Base-by-base conservation (phyloP, 2,888 invertebrate genomes). In the Neuroscelio doddi region DNA sequence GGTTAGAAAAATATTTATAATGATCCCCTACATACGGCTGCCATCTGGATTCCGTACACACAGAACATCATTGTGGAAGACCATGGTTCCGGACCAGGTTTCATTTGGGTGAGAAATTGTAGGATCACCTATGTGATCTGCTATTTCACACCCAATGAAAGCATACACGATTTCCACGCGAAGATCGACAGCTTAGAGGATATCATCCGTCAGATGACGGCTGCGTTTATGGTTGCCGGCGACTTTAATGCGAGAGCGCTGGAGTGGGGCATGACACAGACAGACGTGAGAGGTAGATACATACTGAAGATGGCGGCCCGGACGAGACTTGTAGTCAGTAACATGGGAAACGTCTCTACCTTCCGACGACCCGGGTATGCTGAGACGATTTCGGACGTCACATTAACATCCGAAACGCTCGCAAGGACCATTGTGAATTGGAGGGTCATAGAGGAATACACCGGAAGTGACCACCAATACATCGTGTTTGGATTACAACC, bases 401-500 rank as follows among this genome's bases (percentile, higher is more conserved):
- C n/a, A n/a, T n/a, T n/a, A n/a, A n/a, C n/a, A n/a, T n/a, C n/a
- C n/a, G n/a, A n/a, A n/a, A n/a, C n/a, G n/a, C n/a, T n/a, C n/a
- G n/a, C n/a, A n/a, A n/a, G n/a, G n/a, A n/a, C n/a, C n/a, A n/a
- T n/a, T n/a, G n/a, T n/a, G n/a, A n/a, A n/a, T n/a, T n/a, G n/a
- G n/a, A n/a, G n/a, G n/a, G 67, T 67, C 41, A 17, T 68, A 34
- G 67, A 64, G 29, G 67, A 63, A 41, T 71, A 59, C 34, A 68
- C 69, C 8, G 69, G 51, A 39, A 68, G 64, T 53, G 66, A 65
- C 12, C 66, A 68, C 55, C 66, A 69, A 34, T 64, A 65, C 29
- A 68, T 68, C 21, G 30, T 39, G 7, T 65, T 70, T 10, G 39
- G 12, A 12, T 0, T 49, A 5, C 34, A 10, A 45, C 1, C 9